Base-by-base conservation (phyloP, 2,797 vertebrate species). In the Antennarius maculatus region DNA sequence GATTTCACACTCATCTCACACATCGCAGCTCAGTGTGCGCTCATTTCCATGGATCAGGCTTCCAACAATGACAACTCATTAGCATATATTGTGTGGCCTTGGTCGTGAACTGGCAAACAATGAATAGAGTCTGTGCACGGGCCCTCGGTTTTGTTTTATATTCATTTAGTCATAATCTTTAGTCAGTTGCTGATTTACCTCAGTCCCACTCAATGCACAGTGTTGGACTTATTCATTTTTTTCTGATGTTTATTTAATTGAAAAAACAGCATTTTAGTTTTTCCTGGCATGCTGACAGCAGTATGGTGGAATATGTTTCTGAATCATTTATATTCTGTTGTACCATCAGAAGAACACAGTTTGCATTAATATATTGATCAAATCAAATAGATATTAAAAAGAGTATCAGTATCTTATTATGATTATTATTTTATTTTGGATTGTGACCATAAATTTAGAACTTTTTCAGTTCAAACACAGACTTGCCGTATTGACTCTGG, bases 1-100 rank as follows among this genome's bases (percentile, higher is more conserved):
- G 72, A 83, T 86, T 83, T 88, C 80, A 83, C 84, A 89, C 82
- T 83, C 77, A 61, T 81, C 71, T 84, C 74, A 69, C 82, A 85
- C 83, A 60, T 77, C 59, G 42, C 71, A 16, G 66, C 80, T 82
- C 83, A 76, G 76, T 70, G 67, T 85, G 86, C 55, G 65, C 66
- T 86, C 76, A 73, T 76, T 74, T 76, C 65, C 78, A 69, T 58
- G 62, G 80, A 54, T 77, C 64, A 31, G 66, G 58, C 79, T 78
- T 86, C 76, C 80, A 76, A 88, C 80, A 86, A 76, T 82, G 70
- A 66, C 73, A 75, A 51, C 74, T 84, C 69, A 83, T 89, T 89
- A 81, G 64, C 67, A 81, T 88, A 66, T 74, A 70, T 77, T 85
- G 72, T 79, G 48, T 58, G 54, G 76, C 70, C 66, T 66, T 74